phyloP scores from a whole-genome alignment of 2,888 invertebrate genomes.

The Eristalinus aeneus region DNA sequence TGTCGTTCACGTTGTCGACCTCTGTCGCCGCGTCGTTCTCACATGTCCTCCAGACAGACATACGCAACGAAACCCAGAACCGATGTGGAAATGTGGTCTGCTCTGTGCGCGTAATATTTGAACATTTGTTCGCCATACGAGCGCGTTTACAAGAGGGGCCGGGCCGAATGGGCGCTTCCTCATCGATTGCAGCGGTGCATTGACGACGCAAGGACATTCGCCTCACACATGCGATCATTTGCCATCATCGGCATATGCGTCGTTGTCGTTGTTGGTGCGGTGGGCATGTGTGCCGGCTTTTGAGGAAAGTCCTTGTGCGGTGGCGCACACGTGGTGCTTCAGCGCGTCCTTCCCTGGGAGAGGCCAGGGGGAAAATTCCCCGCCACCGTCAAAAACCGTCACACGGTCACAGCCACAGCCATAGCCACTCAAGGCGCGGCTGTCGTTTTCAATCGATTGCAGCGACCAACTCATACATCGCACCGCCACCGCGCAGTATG shows the following conservation, averaged over 20 bases:
- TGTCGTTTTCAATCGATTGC: conserved; percentile 63
- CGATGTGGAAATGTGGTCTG: conserved; percentile 29
- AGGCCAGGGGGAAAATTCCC: conserved; percentile 2
- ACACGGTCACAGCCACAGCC: conserved; percentile 51
- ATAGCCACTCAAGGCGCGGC: too few relatives aligned
- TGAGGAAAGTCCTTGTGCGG: conserved; percentile 45
- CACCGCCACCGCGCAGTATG: conserved; percentile 16
- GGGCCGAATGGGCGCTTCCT: conserved; percentile 58
- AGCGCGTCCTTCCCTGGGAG: conserved; percentile 57
- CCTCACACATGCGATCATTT: conserved; percentile 69
- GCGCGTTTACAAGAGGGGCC: conserved; percentile 51
- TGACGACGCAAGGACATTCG: conserved; percentile 63
- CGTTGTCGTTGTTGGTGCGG: conserved; percentile 40
- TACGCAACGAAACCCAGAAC: conserved; percentile 31
- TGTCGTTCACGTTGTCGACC: conserved; percentile 45
- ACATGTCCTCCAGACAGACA: conserved; percentile 63
- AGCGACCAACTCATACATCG: conserved; percentile 44
- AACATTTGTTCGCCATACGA: conserved; percentile 66
- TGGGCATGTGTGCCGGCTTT: conserved; percentile 55
- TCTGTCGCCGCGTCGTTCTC: conserved; percentile 40
- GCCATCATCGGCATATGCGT: conserved; percentile 65
- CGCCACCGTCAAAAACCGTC: conserved; percentile 24
- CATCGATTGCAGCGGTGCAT: conserved; percentile 33
- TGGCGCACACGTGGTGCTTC: conserved; percentile 67
- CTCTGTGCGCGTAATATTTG: conserved; percentile 40